Evolutionary conservation across 2,888 invertebrate species (phyloP), one percentile per base, ranked within the genome.

Genomic region (Portevinia maculata): DNA sequence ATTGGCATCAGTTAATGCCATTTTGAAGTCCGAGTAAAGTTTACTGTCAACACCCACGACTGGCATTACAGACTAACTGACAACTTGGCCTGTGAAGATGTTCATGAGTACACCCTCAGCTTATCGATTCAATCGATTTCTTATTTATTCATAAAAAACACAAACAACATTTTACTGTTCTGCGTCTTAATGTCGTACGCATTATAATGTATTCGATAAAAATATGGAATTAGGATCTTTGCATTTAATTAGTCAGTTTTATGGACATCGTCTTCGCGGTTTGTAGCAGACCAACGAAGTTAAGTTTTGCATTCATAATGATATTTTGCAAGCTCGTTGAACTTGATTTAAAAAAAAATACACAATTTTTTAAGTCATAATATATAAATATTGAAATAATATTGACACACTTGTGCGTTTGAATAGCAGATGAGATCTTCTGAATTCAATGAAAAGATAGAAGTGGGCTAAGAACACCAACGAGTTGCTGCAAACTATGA

Each of bases 171-270:
- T 48, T 48, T 21, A 24, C 24, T 8, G 24, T 28, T 48, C 28
- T 48, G 6, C 13, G 24, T 28, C 6, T 21, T 24, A 48, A 15
- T 48, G 48, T 7, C 24, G 24, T 13, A 28, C 48, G 48, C 28
- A 21, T 8, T 11, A 21, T 21, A 19, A 19, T 21, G 1, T 46
- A 46, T 21, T 6, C 48, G 48, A 21, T n/a, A 7, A 21, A 28
- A 48, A 48, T 48, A 28, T 39, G 24, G 13, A 11, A 24, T 48
- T 48, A 48, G 48, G 24, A 48, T 24, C 13, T 48, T 48, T 2
- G 24, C 48, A 48, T 48, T 48, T 24, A 48, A 48, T 48, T 48
- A 48, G 13, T 28, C n/a, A 48, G 48, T 24, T 24, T 48, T 48
- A 8, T 5, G 11, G 48, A 48, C 48, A 24, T 8, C 48, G 13